A percentile compares a stretch with the other conserved stretches of the same genome.
Conservation (phyloP, 1,140 invertebrate genomes). For the Camponotus pennsylvanicus region DNA sequence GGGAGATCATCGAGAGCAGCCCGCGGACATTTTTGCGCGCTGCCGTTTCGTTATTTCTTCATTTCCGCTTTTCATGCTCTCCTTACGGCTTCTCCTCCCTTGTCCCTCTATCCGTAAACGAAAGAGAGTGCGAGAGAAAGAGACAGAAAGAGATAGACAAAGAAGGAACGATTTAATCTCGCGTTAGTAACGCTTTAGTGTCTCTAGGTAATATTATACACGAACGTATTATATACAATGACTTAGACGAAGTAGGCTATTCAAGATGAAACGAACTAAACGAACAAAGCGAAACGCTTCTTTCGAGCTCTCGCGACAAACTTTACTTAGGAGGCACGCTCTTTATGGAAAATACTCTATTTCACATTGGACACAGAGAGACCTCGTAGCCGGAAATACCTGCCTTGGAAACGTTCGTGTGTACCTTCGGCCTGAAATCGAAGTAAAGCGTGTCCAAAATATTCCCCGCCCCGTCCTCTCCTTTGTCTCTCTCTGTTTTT, state of each 20-base stretch:
- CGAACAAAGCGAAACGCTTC: slow-evolving; percentile 41
- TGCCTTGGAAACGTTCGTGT: slow-evolving; percentile 21
- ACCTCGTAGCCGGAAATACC: slow-evolving; percentile 8
- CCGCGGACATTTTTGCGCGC: slow-evolving; percentile 19
- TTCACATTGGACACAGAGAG: slow-evolving; percentile 29
- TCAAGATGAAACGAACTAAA: slow-evolving; percentile 32
- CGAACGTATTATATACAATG: slow-evolving; percentile 55
- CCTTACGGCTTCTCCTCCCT: slow-evolving; percentile 29
- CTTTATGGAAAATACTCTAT: slow-evolving; percentile 33
- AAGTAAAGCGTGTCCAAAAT: slow-evolving; percentile 37
- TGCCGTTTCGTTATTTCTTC: slow-evolving; percentile 36
- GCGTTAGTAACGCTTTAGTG: slow-evolving; percentile 67
- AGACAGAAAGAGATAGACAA: slow-evolving; percentile 3
- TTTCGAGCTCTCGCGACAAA: slow-evolving; percentile 37
- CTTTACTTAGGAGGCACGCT: slow-evolving; percentile 38
- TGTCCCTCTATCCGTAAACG: slow-evolving; percentile 31
- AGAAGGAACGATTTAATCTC: slow-evolving; percentile 42
- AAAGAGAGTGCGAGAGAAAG: neutral
- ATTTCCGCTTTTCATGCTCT: slow-evolving; percentile 31
- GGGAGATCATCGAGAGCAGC: slow-evolving; percentile 26
- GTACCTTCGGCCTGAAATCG: slow-evolving; percentile 14
- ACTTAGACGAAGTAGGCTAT: slow-evolving; percentile 65
- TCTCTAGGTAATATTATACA: slow-evolving; percentile 67
- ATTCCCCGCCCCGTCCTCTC: neutral
- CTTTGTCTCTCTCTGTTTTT: neutral